These are phyloP conservation scores for Melanophora roralis DNA, from an alignment of 2,888 invertebrate species.

Conservation along the genomic window DNA sequence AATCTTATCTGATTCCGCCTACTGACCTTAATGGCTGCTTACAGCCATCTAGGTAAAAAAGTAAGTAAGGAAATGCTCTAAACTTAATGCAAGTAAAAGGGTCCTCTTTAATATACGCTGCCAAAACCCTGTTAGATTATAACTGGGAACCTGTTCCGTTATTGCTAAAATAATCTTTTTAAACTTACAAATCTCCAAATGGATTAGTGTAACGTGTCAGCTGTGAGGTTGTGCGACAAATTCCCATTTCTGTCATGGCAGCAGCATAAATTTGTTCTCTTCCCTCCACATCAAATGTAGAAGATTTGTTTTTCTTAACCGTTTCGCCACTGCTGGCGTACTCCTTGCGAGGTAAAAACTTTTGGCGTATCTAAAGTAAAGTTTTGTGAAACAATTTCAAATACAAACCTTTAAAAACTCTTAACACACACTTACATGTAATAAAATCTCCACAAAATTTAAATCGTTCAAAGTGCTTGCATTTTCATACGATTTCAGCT, in stretches of 20 bases:
- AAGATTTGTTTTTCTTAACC: not conserved
- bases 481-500: conserved; percentile 66
- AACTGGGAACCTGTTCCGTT: no score
- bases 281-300: conserved; percentile 1
- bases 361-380: conserved; percentile 26
- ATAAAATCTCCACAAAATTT: conserved; percentile 65
- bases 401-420: not conserved
- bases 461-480: conserved; percentile 68
- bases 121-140: no score
- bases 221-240: conserved; percentile 71
- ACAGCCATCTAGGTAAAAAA: no score
- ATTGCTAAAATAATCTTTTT: not conserved
- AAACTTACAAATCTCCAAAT: conserved; percentile 66
- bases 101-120: no score
- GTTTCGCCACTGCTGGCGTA: not conserved
- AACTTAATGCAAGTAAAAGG: no score
- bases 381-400: not conserved
- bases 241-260: conserved; percentile 72
- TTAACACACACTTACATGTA: conserved; percentile 57
- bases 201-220: conserved; percentile 70
- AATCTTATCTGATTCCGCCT: no score
- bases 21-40: no score
- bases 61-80: no score
- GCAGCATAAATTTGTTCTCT: conserved; percentile 62
- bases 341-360: conserved; percentile 9